phyloP scores from a whole-genome alignment of 2,888 invertebrate genomes.

The Drosophila kokeensis region DNA sequence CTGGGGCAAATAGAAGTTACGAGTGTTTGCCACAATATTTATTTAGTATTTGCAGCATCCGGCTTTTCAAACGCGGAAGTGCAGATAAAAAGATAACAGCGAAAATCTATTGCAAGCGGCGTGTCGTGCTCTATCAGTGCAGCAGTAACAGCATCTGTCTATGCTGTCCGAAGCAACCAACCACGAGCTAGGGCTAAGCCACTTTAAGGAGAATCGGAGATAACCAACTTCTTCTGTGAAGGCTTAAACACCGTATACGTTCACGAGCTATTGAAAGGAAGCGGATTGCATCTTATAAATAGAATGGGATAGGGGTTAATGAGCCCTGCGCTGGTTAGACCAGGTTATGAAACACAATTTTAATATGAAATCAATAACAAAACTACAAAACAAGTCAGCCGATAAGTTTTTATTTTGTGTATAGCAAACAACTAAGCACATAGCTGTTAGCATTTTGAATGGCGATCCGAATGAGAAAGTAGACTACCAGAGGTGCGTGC shows the following conservation, averaged over 20 bases:
- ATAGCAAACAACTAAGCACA: background rate
- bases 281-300: background rate
- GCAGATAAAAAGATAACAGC: conserved; percentile 3
- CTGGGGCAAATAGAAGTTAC: conserved; percentile 43
- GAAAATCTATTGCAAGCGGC: conserved; percentile 1
- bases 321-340: conserved; percentile 9
- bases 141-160: conserved; percentile 21
- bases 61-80: conserved; percentile 20
- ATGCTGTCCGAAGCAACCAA: background rate
- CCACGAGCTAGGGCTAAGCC: background rate
- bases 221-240: background rate
- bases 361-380: conserved; percentile 4
- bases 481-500: background rate
- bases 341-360: background rate
- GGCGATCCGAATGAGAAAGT: background rate
- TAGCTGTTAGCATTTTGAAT: conserved; percentile 3
- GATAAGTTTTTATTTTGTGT: background rate
- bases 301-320: conserved; percentile 17
- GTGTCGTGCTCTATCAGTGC: conserved; percentile 60
- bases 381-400: background rate
- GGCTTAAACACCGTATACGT: background rate
- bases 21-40: conserved; percentile 22
- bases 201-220: conserved; percentile 23
- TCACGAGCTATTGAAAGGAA: background rate
- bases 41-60: conserved; percentile 17